Evolutionary conservation across 1,140 invertebrate genomes (phyloP).

Genomic region (Yoshiicerus persimilis): DNA sequence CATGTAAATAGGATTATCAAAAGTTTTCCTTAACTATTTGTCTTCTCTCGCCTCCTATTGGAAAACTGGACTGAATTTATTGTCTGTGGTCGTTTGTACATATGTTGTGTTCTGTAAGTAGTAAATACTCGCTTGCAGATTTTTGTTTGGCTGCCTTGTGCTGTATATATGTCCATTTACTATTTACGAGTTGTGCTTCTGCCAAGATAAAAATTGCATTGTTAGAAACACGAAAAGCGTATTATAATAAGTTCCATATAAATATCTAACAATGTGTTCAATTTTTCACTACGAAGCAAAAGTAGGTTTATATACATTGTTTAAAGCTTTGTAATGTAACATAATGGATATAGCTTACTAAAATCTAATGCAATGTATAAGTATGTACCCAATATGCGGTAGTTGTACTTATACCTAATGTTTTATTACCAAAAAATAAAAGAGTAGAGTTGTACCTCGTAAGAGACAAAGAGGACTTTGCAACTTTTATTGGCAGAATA

Average conservation of each 20-base stretch:
- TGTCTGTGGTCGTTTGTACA: background rate
- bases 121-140: background rate
- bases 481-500: background rate
- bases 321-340: background rate
- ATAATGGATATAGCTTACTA: background rate
- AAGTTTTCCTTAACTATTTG: background rate
- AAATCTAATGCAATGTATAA: background rate
- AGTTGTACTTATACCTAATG: background rate
- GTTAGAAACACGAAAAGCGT: background rate
- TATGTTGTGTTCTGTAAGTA: background rate
- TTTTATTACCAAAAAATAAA: background rate
- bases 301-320: background rate
- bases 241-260: background rate
- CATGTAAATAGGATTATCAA: background rate
- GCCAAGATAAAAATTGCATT: background rate
- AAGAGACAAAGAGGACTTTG: background rate
- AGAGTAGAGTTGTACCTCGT: no score
- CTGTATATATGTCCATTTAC: background rate
- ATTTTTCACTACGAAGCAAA: background rate
- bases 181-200: background rate
- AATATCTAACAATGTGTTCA: background rate
- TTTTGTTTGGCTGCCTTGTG: background rate
- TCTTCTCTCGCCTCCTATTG: background rate
- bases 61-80: background rate
- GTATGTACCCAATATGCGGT: background rate